Evolutionary conservation across 1,140 invertebrate species (phyloP).

Genomic region (Homalodisca vitripennis): DNA sequence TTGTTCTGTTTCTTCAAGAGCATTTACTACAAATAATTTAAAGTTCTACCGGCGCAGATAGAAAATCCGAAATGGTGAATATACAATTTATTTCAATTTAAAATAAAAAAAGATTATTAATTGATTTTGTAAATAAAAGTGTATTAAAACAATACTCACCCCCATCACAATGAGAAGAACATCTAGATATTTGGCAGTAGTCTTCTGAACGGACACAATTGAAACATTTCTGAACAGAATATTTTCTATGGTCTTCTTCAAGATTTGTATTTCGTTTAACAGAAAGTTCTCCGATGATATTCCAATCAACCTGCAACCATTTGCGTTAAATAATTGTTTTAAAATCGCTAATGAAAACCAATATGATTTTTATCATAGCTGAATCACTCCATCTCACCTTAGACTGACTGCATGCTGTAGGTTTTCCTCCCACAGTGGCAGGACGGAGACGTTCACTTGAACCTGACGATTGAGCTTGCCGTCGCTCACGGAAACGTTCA

Average conservation of each 20-base stretch:
- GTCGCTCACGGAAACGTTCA: conserved; percentile 88
- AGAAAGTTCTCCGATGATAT: conserved; percentile 13
- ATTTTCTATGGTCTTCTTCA: conserved; percentile 1
- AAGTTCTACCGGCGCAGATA: no score
- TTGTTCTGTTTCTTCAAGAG: no score
- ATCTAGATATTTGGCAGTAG: conserved; percentile 3
- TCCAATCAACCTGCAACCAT: neutral
- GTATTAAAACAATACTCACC: conserved; percentile 22
- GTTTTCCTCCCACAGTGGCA: conserved; percentile 82
- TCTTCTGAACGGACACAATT: conserved; percentile 4
- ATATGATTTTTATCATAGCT: neutral
- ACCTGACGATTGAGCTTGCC: conserved; percentile 79
- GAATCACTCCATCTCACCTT: conserved; percentile 45
- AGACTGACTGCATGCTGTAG: conserved; percentile 81
- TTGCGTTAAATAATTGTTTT: neutral
- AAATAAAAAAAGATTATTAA: neutral
- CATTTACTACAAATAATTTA: no score
- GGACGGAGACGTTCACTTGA: conserved; percentile 76
- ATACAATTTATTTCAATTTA: neutral
- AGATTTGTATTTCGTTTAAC: neutral
- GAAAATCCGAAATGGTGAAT: no score
- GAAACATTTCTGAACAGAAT: conserved; percentile 8
- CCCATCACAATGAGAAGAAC: conserved; percentile 13
- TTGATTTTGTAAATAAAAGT: neutral
- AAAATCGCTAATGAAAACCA: neutral